A percentile compares a stretch with the other conserved stretches of the same genome.
These are phyloP conservation scores for Euura saliciscinereae DNA, from an alignment of 1,140 invertebrate genomes.

Conservation along the genomic window DNA sequence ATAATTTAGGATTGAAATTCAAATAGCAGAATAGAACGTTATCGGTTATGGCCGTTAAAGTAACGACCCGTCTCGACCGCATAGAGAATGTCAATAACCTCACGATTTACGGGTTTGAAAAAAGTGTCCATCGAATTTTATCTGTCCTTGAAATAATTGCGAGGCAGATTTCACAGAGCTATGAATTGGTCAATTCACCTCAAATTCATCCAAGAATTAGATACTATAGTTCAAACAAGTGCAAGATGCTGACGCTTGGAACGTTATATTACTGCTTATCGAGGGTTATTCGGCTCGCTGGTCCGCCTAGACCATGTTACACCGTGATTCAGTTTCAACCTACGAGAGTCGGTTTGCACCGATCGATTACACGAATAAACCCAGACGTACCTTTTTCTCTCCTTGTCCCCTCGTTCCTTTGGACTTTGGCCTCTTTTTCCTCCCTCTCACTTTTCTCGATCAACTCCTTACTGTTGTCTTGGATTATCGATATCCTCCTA, in stretches of 20 bases:
- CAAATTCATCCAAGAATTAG: background rate
- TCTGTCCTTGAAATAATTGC: too few species aligned
- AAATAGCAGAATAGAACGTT: too few species aligned
- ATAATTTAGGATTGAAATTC: too few species aligned
- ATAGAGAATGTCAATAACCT: too few species aligned
- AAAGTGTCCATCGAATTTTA: too few species aligned
- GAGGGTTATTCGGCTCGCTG: background rate
- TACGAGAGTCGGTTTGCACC: background rate
- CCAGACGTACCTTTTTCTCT: slow-evolving; percentile 34
- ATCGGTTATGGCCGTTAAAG: too few species aligned
- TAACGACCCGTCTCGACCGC: too few species aligned
- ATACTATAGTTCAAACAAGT: background rate
- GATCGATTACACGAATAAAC: slow-evolving; percentile 33
- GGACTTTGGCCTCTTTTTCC: slow-evolving; percentile 24
- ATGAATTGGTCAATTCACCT: background rate
- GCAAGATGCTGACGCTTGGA: background rate
- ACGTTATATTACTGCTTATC: background rate
- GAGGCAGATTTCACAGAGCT: background rate
- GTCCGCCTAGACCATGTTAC: background rate
- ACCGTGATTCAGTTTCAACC: too few species aligned
- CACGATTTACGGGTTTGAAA: too few species aligned
- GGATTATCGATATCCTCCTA: slow-evolving; percentile 36
- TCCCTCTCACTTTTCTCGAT: slow-evolving; percentile 47
- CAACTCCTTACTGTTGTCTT: slow-evolving; percentile 49
- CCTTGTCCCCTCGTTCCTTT: slow-evolving; percentile 26